Conservation (phyloP, 2,797 vertebrate species). For the Hyperoplus lanceolatus region DNA sequence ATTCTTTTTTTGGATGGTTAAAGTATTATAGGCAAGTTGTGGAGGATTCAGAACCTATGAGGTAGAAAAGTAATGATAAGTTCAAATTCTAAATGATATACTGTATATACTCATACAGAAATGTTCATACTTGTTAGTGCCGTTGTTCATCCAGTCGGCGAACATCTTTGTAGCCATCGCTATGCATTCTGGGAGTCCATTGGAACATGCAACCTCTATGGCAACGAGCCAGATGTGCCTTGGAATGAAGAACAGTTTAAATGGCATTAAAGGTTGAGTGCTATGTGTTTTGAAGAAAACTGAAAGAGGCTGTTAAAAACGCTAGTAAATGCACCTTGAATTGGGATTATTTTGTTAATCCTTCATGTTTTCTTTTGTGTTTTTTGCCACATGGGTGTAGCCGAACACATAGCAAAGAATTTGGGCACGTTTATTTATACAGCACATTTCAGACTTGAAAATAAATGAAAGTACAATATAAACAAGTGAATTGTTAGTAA, state of each 20-base stretch:
- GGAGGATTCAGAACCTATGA: neutral
- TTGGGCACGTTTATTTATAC: too few species aligned
- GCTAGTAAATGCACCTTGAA: neutral
- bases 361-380: neutral
- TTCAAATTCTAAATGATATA: neutral
- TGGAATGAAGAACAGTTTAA: slow-evolving; percentile 18
- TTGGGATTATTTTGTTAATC: neutral
- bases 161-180: slow-evolving; percentile 70
- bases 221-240: slow-evolving; percentile 81
- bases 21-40: neutral
- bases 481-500: too few species aligned
- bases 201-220: slow-evolving; percentile 78
- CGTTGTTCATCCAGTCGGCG: slow-evolving; percentile 67
- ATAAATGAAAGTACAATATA: too few species aligned
- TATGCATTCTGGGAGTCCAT: slow-evolving; percentile 72
- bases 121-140: slow-evolving; percentile 53
- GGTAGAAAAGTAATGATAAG: neutral
- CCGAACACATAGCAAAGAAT: too few species aligned
- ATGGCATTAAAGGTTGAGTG: neutral
- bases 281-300: neutral
- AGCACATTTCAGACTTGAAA: too few species aligned
- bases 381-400: too few species aligned
- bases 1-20: neutral
- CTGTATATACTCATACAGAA: neutral
- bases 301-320: neutral